Evolutionary conservation across 37 sponge, comb jelly and placozoan species (phyloP), one percentile per base, ranked within the genome.

Genomic region (Cliona cf. orientalis): DNA sequence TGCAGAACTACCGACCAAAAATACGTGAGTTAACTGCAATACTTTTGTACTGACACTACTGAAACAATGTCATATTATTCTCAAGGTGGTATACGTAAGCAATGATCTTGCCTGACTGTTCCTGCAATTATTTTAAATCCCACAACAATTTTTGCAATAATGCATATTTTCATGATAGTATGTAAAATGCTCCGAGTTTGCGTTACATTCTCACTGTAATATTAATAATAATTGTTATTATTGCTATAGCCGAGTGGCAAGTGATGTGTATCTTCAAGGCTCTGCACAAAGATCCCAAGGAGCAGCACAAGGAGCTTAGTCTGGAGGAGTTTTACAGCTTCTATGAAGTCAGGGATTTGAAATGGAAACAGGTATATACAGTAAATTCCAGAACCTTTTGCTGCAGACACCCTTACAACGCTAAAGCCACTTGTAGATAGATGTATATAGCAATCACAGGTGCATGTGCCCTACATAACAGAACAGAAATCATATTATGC

Each of bases 181-280:
- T 49, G 9, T 49, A 49, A 19, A 49, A 49, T 49, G 9, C 14
- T 49, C 53, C 14, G 14, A 19, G 14, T 49, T 14, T 49, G 53
- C 14, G 14, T 49, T 9, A 21, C 21, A 25, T 5, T 61, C 41
- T 31, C 37, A 23, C 78, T 33, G 44, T 43, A 64, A 21, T 14
- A 19, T 14, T 49, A 9, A 19, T 14, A 19, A 9, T 49, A 9
- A 19, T 14, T 49, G 14, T 49, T 14, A 19, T 14, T 49, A 9
- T 49, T 14, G 9, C 53, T 49, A 19, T 34, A 21, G 90, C 90
- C 12, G 66, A 81, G 22, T 42, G 74, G 55, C 46, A 82, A 57
- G 80, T 77, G 21, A 58, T 91, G 70, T 91, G 92, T 41, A 66
- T 77, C 29, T 91, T 87, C 69, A 86, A 87, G 46, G 84, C 79